phyloP scores from a whole-genome alignment of 2,888 invertebrate species.

The Hemistola chrysoprasaria region DNA sequence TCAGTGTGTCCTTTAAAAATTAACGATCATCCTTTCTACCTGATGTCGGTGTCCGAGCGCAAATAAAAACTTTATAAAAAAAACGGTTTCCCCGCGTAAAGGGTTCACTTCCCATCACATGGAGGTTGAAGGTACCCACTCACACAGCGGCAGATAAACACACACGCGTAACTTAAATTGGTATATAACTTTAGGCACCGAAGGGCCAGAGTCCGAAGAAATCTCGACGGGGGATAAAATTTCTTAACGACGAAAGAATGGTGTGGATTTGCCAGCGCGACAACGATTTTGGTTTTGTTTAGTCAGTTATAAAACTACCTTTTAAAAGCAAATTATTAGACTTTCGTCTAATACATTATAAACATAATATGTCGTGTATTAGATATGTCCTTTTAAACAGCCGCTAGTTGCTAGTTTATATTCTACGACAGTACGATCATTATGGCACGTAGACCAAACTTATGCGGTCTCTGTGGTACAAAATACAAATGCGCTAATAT shows the following conservation, averaged over 20 bases:
- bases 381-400: conserved; percentile 15
- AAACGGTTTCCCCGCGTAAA: conserved; percentile 80
- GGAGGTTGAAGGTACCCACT: conserved; percentile 63
- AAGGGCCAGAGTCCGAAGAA: conserved; percentile 68
- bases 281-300: background rate
- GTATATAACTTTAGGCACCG: conserved; percentile 51
- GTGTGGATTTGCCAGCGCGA: conserved; percentile 45
- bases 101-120: conserved; percentile 83
- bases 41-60: conserved; percentile 81
- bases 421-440: conserved; percentile 22
- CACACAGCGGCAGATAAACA: conserved; percentile 29
- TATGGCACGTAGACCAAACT: conserved; percentile 18
- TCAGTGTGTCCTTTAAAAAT: conserved; percentile 78
- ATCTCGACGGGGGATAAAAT: conserved; percentile 75
- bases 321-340: too few species aligned
- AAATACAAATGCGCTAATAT: conserved; percentile 9
- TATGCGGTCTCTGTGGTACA: conserved; percentile 14
- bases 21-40: conserved; percentile 82
- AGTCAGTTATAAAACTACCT: background rate
- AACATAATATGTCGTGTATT: conserved; percentile 4
- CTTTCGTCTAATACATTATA: too few species aligned
- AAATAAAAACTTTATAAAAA: conserved; percentile 59
- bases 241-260: conserved; percentile 63
- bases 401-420: conserved; percentile 18
- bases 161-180: conserved; percentile 39